Evolutionary conservation across 2,113 vertebrate species (phyloP).

Genomic region (Corydoras sp.): DNA sequence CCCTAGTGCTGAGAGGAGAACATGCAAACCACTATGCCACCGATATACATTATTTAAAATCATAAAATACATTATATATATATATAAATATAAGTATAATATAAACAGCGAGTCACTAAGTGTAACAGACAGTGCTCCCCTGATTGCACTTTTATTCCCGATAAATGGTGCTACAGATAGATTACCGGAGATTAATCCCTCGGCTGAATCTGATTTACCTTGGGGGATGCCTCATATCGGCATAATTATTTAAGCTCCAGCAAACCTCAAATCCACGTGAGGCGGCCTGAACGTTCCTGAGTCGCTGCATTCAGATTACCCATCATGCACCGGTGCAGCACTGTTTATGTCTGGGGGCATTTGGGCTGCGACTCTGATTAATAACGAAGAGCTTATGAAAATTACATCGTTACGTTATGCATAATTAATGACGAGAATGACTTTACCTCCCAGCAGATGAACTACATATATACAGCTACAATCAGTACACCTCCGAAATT

Average conservation of each 20-base stretch:
- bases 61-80: too few species aligned
- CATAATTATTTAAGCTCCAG: slow-evolving; percentile 11
- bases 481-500: slow-evolving; percentile 20
- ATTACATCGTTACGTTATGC: slow-evolving; percentile 51
- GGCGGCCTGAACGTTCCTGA: slow-evolving; percentile 42
- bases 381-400: slow-evolving; percentile 57
- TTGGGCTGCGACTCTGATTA: slow-evolving; percentile 50
- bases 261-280: slow-evolving; percentile 13
- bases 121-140: neutral
- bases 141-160: neutral
- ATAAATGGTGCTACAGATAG: neutral
- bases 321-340: slow-evolving; percentile 23
- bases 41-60: too few species aligned
- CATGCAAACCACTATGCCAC: too few species aligned
- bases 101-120: too few species aligned
- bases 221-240: neutral
- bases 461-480: slow-evolving; percentile 12
- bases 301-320: slow-evolving; percentile 38
- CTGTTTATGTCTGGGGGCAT: slow-evolving; percentile 45
- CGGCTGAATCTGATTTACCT: slow-evolving; percentile 3
- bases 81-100: too few species aligned
- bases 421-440: slow-evolving; percentile 59
- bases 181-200: slow-evolving; percentile 3
- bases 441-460: slow-evolving; percentile 18
- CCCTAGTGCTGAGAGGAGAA: too few species aligned